phyloP scores from a whole-genome alignment of 2,888 invertebrate genomes.

The Tipula helvola region DNA sequence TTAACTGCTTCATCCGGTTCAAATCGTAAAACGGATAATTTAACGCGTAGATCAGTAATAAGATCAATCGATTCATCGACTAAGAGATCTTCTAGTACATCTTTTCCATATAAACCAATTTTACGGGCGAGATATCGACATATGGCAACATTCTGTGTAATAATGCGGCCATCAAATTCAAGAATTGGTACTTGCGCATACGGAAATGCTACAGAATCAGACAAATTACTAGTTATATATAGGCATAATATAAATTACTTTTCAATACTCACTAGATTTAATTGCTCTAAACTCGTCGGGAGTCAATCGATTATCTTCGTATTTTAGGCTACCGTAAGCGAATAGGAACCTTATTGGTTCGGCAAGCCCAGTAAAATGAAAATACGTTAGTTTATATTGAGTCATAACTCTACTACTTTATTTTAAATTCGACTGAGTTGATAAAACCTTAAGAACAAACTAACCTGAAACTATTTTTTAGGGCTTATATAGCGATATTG shows the following conservation, averaged over 20 bases:
- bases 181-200: background rate
- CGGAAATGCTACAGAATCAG: background rate
- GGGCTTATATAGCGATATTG: background rate
- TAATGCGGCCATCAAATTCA: background rate
- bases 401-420: background rate
- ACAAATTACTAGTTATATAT: background rate
- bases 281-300: slow-evolving; percentile 42
- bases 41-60: background rate
- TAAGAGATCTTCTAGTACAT: background rate
- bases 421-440: background rate
- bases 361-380: slow-evolving; percentile 46
- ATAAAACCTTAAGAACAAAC: background rate
- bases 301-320: slow-evolving; percentile 47
- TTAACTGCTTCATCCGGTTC: background rate
- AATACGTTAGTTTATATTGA: slow-evolving; percentile 32
- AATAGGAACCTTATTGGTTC: slow-evolving; percentile 50
- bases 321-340: slow-evolving; percentile 46
- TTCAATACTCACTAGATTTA: slow-evolving; percentile 36
- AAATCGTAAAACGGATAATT: background rate
- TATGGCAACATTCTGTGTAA: background rate
- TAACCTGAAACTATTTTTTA: background rate
- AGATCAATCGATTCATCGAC: background rate
- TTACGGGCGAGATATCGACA: background rate
- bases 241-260: background rate
- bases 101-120: background rate